These are phyloP conservation scores for Actinernus sp. DNA, from an alignment of 92 coral and sea anemone species.

Conservation along the genomic window DNA sequence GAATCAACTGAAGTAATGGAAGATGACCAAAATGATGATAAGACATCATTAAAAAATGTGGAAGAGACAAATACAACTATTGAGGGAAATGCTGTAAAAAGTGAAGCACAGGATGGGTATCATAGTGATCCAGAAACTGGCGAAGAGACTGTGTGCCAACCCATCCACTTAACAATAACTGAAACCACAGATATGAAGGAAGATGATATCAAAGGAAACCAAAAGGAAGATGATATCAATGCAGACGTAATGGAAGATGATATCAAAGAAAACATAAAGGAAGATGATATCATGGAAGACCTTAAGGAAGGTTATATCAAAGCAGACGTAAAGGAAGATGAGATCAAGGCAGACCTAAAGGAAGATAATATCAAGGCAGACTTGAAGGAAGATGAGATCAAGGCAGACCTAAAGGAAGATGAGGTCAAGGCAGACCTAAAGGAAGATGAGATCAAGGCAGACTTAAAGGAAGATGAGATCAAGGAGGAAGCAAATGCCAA, in stretches of 20 bases:
- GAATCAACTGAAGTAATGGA: constrained; percentile 1
- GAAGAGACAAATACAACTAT: background rate
- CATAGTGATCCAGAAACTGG: constrained; percentile 45
- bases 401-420: background rate
- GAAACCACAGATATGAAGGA: background rate
- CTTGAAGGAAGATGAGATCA: background rate
- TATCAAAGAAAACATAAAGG: background rate
- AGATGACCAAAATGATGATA: background rate
- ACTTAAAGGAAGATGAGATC: background rate
- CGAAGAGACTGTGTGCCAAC: constrained; percentile 4
- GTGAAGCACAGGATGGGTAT: constrained; percentile 1
- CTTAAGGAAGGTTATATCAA: background rate
- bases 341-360: background rate
- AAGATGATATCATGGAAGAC: background rate
- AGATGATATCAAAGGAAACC: background rate
- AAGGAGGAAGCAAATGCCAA: background rate
- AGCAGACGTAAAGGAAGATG: background rate
- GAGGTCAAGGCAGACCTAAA: background rate
- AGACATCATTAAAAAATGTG: background rate
- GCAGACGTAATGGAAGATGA: background rate
- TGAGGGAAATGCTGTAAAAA: background rate
- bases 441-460: background rate
- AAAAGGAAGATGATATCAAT: background rate
- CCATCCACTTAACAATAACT: constrained; percentile 5
- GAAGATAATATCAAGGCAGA: background rate